Evolutionary conservation across 2,888 invertebrate species (phyloP).

Genomic region (Gastrophysa polygoni): DNA sequence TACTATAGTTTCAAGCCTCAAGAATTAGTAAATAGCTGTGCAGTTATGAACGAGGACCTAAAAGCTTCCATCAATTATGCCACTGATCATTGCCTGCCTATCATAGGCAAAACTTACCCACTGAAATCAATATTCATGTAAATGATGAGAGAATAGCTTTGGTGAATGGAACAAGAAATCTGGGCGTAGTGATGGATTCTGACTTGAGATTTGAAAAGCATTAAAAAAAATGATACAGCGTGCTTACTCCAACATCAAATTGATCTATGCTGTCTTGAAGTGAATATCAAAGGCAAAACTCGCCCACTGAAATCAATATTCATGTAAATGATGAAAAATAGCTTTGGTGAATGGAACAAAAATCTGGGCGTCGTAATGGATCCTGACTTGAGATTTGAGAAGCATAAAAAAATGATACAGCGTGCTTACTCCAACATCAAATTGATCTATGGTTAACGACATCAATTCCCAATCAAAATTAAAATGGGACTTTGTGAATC

Average conservation of each 20-base stretch:
- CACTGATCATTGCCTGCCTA: conserved; percentile 13
- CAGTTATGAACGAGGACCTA: conserved; percentile 3
- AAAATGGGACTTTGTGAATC: conserved; percentile 2
- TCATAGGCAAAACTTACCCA: conserved; percentile 8
- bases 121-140: conserved; percentile 1
- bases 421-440: conserved; percentile 3
- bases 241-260: background rate
- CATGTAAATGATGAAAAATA: conserved; percentile 8
- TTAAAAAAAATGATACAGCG: conserved; percentile 1
- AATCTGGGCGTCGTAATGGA: conserved; percentile 6
- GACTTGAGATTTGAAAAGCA: conserved; percentile 7
- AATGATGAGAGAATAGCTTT: conserved; percentile 5
- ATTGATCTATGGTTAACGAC: conserved; percentile 1
- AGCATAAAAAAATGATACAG: conserved; percentile 1
- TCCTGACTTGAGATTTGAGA: conserved; percentile 6
- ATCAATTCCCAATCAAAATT: conserved; percentile 4
- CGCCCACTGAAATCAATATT: background rate
- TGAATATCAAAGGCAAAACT: conserved; percentile 10
- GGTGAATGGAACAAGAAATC: background rate
- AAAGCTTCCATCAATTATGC: conserved; percentile 14
- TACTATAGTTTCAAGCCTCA: conserved; percentile 12
- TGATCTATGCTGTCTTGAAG: too few species aligned
- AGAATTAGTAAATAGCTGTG: conserved; percentile 1
- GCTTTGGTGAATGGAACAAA: background rate
- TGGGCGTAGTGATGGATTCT: conserved; percentile 5